phyloP scores from a whole-genome alignment of 2,797 vertebrate species.

The Carcharodon carcharias region DNA sequence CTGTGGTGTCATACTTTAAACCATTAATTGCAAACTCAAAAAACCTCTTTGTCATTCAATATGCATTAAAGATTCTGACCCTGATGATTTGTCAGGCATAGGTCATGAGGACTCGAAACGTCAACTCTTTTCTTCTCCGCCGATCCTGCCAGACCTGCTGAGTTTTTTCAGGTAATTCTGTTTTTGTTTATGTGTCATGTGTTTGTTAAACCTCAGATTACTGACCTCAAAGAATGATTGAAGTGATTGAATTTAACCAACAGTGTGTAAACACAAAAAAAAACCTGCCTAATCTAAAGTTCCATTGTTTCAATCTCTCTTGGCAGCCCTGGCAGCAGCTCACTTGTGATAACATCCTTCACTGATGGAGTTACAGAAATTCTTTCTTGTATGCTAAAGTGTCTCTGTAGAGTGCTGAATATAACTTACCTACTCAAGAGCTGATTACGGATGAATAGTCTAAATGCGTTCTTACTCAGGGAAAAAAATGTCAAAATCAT shows the following conservation, averaged over 20 bases:
- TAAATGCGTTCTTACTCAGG: no score
- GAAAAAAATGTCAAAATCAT: not conserved
- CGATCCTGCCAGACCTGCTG: no score
- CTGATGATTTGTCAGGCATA: not conserved
- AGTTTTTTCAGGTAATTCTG: no score
- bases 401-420: not conserved
- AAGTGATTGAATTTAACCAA: not conserved
- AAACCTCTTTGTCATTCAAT: not conserved
- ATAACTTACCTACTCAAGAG: not conserved
- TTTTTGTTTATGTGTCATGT: no score
- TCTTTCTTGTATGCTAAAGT: not conserved
- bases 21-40: not conserved
- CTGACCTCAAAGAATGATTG: not conserved
- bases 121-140: no score
- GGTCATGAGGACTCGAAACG: no score
- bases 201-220: not conserved
- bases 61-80: not conserved
- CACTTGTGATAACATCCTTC: not conserved
- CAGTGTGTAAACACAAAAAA: not conserved
- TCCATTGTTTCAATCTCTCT: not conserved
- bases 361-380: not conserved
- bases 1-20: not conserved
- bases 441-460: not conserved
- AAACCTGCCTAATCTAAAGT: not conserved
- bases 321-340: not conserved